Evolutionary conservation across 23 tunicate genomes (phyloP).

Genomic region (Trididemnum miniatum): DNA sequence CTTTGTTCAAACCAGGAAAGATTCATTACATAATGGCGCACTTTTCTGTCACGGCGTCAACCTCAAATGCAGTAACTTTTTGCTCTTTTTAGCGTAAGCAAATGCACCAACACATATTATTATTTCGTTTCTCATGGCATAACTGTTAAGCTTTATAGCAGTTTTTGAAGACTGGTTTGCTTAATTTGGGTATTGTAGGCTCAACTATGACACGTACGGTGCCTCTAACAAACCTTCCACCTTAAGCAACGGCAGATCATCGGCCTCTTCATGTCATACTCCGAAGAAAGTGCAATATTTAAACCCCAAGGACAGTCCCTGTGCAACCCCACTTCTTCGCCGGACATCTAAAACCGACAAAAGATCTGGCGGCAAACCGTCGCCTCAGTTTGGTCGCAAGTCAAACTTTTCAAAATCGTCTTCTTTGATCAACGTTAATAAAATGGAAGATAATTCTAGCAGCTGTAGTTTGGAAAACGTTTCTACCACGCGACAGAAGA

Average conservation of each 20-base stretch:
- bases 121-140: no score
- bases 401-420: neutral
- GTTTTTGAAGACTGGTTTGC: no score
- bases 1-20: no score
- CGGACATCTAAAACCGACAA: neutral
- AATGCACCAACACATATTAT: no score
- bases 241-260: neutral
- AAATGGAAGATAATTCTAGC: slow-evolving; percentile 5
- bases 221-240: neutral
- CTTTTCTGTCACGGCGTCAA: no score
- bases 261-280: neutral
- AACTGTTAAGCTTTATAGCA: no score
- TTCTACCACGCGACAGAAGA: slow-evolving; percentile 40
- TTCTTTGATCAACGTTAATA: neutral
- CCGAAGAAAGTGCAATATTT: slow-evolving; percentile 48
- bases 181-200: no score
- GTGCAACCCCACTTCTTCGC: neutral
- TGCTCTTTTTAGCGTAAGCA: no score
- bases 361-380: neutral
- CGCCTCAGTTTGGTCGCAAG: neutral
- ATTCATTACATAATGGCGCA: no score
- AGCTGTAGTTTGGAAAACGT: slow-evolving; percentile 25
- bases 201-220: no score
- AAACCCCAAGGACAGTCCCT: slow-evolving; percentile 21
- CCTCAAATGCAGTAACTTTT: no score